Conservation (phyloP, 2,113 vertebrate species). For the Eptesicus fuscus region DNA sequence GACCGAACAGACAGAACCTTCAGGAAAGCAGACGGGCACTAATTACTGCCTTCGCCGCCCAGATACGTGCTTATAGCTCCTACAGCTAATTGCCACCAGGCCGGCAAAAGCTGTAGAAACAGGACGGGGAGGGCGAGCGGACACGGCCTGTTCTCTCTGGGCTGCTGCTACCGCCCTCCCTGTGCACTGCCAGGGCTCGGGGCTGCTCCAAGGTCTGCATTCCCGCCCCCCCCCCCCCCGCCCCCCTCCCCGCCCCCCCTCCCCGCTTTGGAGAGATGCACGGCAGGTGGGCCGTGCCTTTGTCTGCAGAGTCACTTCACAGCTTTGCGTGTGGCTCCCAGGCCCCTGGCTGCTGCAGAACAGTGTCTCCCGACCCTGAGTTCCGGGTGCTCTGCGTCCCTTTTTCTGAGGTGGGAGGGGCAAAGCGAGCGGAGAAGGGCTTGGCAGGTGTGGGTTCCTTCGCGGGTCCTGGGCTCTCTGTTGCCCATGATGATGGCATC, state of each 20-base stretch:
- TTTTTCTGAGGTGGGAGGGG: not conserved
- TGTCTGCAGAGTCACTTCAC: not conserved
- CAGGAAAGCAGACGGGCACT: constrained; percentile 73
- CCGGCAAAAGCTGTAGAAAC: not conserved
- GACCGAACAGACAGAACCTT: constrained; percentile 76
- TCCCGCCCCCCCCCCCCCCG: too few relatives aligned
- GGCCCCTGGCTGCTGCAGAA: not conserved
- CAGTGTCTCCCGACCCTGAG: not conserved
- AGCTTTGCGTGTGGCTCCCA: not conserved
- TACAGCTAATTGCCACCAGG: constrained; percentile 74
- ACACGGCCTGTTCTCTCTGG: not conserved
- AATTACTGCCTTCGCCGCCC: constrained; percentile 75
- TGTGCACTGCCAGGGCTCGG: fast-evolving
- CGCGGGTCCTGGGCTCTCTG: not conserved
- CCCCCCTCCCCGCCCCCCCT: too few relatives aligned
- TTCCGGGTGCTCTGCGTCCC: fast-evolving
- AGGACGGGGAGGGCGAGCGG: not conserved
- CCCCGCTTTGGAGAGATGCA: not conserved
- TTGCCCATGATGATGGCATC: not conserved
- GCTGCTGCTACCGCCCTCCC: fast-evolving
- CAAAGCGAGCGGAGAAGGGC: fast-evolving
- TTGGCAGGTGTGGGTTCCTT: not conserved
- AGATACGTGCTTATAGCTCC: constrained; percentile 78
- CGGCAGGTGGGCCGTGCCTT: fast-evolving
- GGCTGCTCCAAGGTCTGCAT: not conserved